Evolutionary conservation across 2,797 vertebrate genomes (phyloP).

Genomic region (Mico argentatus): DNA sequence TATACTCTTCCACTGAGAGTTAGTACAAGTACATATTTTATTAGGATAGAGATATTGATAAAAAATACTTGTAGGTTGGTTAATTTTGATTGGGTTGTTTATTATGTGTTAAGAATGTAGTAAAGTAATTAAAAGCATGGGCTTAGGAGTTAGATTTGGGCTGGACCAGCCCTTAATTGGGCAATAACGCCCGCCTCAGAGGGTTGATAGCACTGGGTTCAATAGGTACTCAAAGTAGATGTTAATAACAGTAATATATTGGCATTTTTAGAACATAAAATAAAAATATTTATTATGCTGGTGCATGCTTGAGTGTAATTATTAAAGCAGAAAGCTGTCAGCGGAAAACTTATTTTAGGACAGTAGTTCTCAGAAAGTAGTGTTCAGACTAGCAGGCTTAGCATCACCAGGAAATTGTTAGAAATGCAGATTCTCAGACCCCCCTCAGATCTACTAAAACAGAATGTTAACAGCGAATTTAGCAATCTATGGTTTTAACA

Average conservation of each 20-base stretch:
- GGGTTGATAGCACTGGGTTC: not conserved
- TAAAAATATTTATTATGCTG: not conserved
- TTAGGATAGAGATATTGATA: not conserved
- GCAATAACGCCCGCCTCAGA: not conserved
- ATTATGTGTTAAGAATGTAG: not conserved
- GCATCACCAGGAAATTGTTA: not conserved
- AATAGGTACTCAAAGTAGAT: not conserved
- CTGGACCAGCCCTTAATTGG: not conserved
- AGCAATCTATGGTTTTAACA: not conserved
- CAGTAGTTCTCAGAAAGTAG: not conserved
- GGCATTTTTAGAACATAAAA: not conserved
- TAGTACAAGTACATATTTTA: not conserved
- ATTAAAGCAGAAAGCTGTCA: not conserved
- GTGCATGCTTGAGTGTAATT: not conserved
- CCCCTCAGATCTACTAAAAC: not conserved
- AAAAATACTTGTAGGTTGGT: constrained; percentile 13
- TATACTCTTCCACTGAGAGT: constrained; percentile 7
- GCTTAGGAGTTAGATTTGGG: not conserved
- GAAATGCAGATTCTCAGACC: not conserved
- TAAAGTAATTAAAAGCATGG: not conserved
- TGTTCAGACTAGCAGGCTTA: not conserved
- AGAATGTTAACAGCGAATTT: not conserved
- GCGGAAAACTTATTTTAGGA: not conserved
- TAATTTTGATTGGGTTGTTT: constrained; percentile 25
- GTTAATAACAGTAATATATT: not conserved